Percentiles rank a stretch among this genome's conserved stretches.
Evolutionary conservation across 2,113 vertebrate genomes (phyloP).

Genomic region (Montifringilla adamsi): DNA sequence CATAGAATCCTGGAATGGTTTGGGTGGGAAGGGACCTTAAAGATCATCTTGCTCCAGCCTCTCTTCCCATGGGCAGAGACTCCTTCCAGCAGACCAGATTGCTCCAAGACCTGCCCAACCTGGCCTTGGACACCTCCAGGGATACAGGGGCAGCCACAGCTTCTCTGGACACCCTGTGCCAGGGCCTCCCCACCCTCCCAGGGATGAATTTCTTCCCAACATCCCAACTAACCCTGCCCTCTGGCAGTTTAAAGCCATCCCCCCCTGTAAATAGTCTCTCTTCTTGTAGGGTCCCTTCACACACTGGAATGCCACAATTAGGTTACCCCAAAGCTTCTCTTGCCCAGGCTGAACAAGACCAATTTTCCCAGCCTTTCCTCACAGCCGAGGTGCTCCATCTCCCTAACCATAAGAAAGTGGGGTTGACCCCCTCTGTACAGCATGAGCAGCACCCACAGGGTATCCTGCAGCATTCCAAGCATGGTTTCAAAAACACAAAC

Average conservation of each 20-base stretch:
- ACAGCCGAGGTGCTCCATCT: background rate
- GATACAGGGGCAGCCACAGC: background rate
- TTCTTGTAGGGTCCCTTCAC: background rate
- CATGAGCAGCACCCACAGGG: background rate
- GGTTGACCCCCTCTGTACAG: background rate
- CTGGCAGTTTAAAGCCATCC: background rate
- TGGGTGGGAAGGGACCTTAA: background rate
- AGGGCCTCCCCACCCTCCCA: rapidly evolving
- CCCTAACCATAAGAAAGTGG: background rate
- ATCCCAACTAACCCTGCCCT: background rate
- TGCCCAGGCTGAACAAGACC: background rate
- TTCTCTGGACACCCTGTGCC: background rate
- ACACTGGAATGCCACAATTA: background rate
- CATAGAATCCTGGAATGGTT: background rate
- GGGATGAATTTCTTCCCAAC: rapidly evolving
- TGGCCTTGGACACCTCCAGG: background rate
- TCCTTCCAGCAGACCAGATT: rapidly evolving
- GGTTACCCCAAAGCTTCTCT: background rate
- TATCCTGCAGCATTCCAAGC: background rate
- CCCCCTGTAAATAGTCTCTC: background rate
- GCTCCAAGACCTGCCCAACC: background rate
- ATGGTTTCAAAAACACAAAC: background rate
- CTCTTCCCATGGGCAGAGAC: background rate
- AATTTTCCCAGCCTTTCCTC: background rate
- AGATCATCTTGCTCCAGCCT: background rate